Conservation (phyloP, 2,113 vertebrate species). For the Sorex fumeus region DNA sequence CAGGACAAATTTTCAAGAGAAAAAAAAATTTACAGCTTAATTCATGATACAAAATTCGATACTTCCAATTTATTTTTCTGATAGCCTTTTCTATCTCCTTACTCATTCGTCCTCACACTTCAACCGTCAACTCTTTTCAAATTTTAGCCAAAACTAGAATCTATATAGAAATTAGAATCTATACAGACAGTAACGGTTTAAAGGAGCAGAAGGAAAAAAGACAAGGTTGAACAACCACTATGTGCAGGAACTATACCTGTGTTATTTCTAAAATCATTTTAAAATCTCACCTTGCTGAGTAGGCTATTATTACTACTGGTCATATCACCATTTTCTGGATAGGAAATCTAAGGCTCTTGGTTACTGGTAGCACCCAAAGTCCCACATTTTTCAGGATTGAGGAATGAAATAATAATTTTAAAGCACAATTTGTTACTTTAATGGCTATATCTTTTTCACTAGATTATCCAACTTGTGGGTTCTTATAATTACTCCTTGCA, state of each 20-base stretch:
- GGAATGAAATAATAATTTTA: background rate
- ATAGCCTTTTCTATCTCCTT: background rate
- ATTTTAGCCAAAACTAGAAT: background rate
- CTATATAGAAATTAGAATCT: background rate
- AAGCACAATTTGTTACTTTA: background rate
- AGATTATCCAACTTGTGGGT: background rate
- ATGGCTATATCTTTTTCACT: background rate
- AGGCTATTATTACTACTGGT: background rate
- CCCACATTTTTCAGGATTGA: background rate
- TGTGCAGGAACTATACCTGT: background rate
- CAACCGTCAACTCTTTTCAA: background rate
- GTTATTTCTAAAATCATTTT: slow-evolving; percentile 42
- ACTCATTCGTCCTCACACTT: background rate
- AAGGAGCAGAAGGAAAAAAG: background rate
- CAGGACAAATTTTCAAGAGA: background rate
- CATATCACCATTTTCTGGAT: slow-evolving; percentile 13
- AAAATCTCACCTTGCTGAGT: slow-evolving; percentile 7
- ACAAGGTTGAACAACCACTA: background rate
- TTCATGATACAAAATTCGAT: background rate
- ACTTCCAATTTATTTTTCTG: slow-evolving; percentile 8
- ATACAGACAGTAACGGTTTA: background rate
- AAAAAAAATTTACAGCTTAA: background rate
- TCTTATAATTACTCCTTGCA: background rate
- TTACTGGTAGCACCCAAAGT: background rate
- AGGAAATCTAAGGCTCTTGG: background rate